Percentiles rank a stretch among this genome's conserved stretches.
These are phyloP conservation scores for Falco cherrug DNA, from an alignment of 2,797 vertebrate genomes.

Conservation along the genomic window DNA sequence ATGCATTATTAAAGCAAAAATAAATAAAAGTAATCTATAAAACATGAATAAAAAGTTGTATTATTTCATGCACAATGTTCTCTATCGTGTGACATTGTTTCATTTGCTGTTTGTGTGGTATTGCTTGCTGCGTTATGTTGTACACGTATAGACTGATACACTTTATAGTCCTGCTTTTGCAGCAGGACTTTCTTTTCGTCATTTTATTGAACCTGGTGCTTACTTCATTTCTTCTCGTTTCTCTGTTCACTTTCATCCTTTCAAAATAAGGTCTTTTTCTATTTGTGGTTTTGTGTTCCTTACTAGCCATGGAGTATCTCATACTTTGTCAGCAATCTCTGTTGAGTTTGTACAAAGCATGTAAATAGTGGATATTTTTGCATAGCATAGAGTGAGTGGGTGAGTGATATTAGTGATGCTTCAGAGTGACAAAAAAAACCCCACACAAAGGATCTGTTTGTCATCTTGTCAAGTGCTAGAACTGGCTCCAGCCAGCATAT, in stretches of 20 bases:
- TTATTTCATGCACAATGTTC: slow-evolving; percentile 75
- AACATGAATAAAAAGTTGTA: slow-evolving; percentile 74
- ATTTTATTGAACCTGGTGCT: slow-evolving; percentile 44
- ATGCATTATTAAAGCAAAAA: slow-evolving; percentile 83
- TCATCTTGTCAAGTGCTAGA: slow-evolving; percentile 20
- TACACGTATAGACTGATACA: slow-evolving; percentile 19
- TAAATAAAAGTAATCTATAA: slow-evolving; percentile 81
- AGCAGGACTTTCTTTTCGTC: slow-evolving; percentile 12
- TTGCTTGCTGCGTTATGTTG: slow-evolving; percentile 54
- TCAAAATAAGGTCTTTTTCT: slow-evolving; percentile 38
- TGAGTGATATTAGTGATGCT: slow-evolving; percentile 26
- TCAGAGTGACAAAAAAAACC: not conserved
- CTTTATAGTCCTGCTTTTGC: not conserved
- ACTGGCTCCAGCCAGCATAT: not conserved
- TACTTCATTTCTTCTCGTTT: slow-evolving; percentile 35
- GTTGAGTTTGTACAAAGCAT: slow-evolving; percentile 29
- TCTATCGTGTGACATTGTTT: slow-evolving; percentile 53
- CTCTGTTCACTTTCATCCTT: slow-evolving; percentile 46
- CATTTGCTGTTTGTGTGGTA: slow-evolving; percentile 59
- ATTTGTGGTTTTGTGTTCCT: not conserved
- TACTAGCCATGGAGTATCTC: not conserved
- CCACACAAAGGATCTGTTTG: not conserved
- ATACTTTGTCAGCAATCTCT: slow-evolving; percentile 50
- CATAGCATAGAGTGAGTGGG: slow-evolving; percentile 39
- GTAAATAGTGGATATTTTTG: slow-evolving; percentile 61